Conservation (phyloP, 2,888 invertebrate genomes). For the Lasius fuliginosus region DNA sequence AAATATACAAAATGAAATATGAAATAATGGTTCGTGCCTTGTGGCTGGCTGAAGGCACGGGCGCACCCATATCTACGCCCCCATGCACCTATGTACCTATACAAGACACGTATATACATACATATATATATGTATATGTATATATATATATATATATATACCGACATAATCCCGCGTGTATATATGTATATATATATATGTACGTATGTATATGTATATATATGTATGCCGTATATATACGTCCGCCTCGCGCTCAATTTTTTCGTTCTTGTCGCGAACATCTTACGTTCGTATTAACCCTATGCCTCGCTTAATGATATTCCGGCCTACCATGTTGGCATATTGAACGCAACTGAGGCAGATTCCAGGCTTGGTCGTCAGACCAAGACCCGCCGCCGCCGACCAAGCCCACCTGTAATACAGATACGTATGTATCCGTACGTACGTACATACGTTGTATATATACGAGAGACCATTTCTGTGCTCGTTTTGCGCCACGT, state of each 20-base stretch:
- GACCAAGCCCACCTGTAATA: conserved; percentile 74
- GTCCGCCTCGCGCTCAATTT: conserved; percentile 79
- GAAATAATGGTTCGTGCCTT: conserved; percentile 86
- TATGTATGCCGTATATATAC: conserved; percentile 71
- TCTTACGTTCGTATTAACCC: conserved; percentile 81
- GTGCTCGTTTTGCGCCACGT: conserved; percentile 39
- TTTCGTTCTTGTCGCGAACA: conserved; percentile 75
- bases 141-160: not conserved
- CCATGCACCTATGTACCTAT: conserved; percentile 84
- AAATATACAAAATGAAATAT: conserved; percentile 86
- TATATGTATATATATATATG: conserved; percentile 64
- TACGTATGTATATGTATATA: conserved; percentile 16
- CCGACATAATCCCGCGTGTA: conserved; percentile 54
- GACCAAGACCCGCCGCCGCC: conserved; percentile 47
- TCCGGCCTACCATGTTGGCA: conserved; percentile 77
- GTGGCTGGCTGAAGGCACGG: conserved; percentile 85
- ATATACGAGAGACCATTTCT: conserved; percentile 38
- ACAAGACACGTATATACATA: conserved; percentile 72
- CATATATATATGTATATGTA: conserved; percentile 50
- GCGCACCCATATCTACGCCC: conserved; percentile 87
- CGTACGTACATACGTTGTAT: conserved; percentile 16
- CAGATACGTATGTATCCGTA: conserved; percentile 53
- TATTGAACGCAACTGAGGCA: conserved; percentile 73
- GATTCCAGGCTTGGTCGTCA: conserved; percentile 66
- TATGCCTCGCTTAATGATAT: conserved; percentile 81